phyloP scores from a whole-genome alignment of 2,888 invertebrate species.

The Acanthosepion lycidas region DNA sequence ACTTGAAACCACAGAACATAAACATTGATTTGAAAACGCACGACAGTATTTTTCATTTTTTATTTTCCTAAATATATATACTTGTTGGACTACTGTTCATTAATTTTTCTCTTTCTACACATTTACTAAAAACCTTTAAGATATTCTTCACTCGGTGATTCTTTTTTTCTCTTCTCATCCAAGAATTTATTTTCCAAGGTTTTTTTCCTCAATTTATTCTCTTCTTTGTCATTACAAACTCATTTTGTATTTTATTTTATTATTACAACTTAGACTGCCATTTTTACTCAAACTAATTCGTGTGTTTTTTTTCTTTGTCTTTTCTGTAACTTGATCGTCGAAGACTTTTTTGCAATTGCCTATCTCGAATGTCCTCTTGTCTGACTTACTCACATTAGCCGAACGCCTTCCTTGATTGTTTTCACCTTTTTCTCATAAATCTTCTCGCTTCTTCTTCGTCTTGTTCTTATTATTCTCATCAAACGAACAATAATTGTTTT shows the following conservation, averaged over 20 bases:
- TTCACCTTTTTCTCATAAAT: slow-evolving; percentile 25
- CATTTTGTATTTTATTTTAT: too few species aligned
- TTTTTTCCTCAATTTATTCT: background rate
- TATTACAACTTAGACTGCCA: background rate
- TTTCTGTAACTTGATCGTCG: background rate
- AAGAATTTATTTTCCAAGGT: too few species aligned
- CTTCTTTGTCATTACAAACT: background rate
- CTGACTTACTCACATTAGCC: background rate
- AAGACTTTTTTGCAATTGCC: background rate
- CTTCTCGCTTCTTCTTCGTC: background rate
- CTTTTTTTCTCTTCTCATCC: too few species aligned
- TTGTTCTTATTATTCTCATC: background rate
- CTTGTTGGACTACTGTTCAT: too few species aligned
- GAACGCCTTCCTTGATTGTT: background rate
- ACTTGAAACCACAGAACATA: too few species aligned
- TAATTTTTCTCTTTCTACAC: too few species aligned
- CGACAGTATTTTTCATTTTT: too few species aligned
- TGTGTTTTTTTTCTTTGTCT: background rate
- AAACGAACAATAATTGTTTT: background rate
- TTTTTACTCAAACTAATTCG: background rate
- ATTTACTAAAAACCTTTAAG: too few species aligned
- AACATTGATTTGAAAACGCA: too few species aligned
- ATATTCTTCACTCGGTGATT: too few species aligned
- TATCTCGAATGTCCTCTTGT: background rate
- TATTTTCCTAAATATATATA: too few species aligned